phyloP scores from a whole-genome alignment of 2,113 vertebrate species.

The Toxotes jaculatrix region DNA sequence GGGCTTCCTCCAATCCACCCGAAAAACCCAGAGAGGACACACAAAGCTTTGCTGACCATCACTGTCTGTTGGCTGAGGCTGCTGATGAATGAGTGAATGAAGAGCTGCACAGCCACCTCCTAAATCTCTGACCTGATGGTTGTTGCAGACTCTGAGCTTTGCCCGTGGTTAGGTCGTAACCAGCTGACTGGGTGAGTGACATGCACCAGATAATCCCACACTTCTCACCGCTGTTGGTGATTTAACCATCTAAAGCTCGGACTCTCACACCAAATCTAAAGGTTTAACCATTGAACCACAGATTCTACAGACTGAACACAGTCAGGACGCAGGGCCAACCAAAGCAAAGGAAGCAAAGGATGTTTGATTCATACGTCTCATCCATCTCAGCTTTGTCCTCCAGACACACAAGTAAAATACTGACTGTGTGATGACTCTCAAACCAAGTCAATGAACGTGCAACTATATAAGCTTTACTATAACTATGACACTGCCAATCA shows the following conservation, averaged over 20 bases:
- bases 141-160: too few relatives aligned
- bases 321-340: neutral
- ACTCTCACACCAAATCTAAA: too few relatives aligned
- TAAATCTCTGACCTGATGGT: too few relatives aligned
- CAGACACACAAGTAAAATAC: neutral
- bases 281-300: too few relatives aligned
- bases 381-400: neutral
- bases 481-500: neutral
- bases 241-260: too few relatives aligned
- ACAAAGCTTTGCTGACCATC: conserved; percentile 4
- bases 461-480: neutral
- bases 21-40: conserved; percentile 10
- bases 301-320: too few relatives aligned
- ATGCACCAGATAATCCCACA: too few relatives aligned
- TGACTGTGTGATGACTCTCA: neutral
- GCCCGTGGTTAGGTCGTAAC: too few relatives aligned
- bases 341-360: neutral
- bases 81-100: too few relatives aligned
- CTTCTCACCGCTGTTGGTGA: too few relatives aligned
- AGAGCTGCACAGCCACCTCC: too few relatives aligned
- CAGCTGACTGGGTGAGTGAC: too few relatives aligned
- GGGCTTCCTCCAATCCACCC: conserved; percentile 31
- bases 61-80: neutral
- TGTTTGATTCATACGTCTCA: neutral
- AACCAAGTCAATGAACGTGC: neutral